Evolutionary conservation across 2,797 vertebrate genomes (phyloP).

Genomic region (Rhynchonycteris naso): DNA sequence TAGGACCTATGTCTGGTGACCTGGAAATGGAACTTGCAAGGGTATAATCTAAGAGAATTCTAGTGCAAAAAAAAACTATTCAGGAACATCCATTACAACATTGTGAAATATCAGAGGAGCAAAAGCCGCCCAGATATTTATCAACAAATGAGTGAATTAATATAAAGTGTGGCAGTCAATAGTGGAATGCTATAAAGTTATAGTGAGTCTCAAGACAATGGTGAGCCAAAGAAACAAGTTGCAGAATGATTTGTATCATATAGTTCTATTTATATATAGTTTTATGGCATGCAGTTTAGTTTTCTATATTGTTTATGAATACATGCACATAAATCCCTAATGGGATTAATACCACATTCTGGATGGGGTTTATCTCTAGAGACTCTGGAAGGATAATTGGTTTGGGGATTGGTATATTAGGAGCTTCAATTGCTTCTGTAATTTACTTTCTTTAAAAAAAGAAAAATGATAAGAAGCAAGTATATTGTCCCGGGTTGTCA

Average conservation of each 20-base stretch:
- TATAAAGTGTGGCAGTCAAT: not conserved
- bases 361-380: not conserved
- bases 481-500: not conserved
- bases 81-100: not conserved
- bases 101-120: not conserved
- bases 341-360: not conserved
- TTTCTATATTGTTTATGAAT: not conserved
- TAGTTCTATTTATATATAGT: not conserved
- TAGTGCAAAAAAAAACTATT: not conserved
- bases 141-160: not conserved
- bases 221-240: not conserved
- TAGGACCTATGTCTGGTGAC: not conserved
- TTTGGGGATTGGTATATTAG: not conserved
- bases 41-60: not conserved
- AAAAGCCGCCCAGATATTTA: not conserved
- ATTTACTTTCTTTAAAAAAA: not conserved
- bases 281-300: not conserved
- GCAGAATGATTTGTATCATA: not conserved
- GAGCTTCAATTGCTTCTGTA: not conserved
- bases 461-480: not conserved
- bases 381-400: not conserved
- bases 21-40: not conserved
- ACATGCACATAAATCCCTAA: not conserved
- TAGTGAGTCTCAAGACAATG: not conserved
- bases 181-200: not conserved